Base-by-base conservation (phyloP, 2,113 vertebrate species). In the Hippotragus niger region DNA sequence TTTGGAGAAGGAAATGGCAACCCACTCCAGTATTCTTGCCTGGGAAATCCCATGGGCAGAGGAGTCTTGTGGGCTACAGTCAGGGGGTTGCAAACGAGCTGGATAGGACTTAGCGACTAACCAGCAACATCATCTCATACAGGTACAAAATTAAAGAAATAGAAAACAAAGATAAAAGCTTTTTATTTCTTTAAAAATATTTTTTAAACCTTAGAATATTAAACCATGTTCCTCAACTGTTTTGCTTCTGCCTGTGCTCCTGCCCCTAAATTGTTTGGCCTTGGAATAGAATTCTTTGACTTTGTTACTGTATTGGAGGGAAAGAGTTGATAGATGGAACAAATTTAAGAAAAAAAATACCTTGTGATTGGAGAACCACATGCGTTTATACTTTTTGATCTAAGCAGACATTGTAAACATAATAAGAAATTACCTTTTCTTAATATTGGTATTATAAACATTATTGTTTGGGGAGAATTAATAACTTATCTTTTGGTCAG, bases 261-360 rank as follows among this genome's bases (percentile, higher is more conserved):
- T 95, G 15, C 17, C 47, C 29, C 16, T 94, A 62, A 86, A 43
- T 91, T 83, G 21, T 95, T 9, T 89, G 85, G 3, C 29, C 15
- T 93, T 92, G 47, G 33, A 43, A 53, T 93, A 91, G 58, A 89
- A 95, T 95, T 14, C 27, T 96, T 93, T 84, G 21, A 25, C 89
- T 95, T 86, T 95, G 17, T 45, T 89, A 40, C 27, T 91, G 12
- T 58, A 33, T 95, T 8, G 83, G 31, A 88, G 36, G 25, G 23
- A 23, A 52, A 86, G 53, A 82, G 25, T 89, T 94, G 76, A 33
- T 90, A 12, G 29, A 6, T 86, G 74, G 29, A 90, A 25, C 33
- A 88, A 10, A 80, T 92, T 92, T 33, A 92, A 76, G 71, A 27
- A 27, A 76, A 92, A 76, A 91, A 97, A 93, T 94, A 58, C 7